phyloP scores from a whole-genome alignment of 2,888 invertebrate genomes.

The Drosophila heteroneura region DNA sequence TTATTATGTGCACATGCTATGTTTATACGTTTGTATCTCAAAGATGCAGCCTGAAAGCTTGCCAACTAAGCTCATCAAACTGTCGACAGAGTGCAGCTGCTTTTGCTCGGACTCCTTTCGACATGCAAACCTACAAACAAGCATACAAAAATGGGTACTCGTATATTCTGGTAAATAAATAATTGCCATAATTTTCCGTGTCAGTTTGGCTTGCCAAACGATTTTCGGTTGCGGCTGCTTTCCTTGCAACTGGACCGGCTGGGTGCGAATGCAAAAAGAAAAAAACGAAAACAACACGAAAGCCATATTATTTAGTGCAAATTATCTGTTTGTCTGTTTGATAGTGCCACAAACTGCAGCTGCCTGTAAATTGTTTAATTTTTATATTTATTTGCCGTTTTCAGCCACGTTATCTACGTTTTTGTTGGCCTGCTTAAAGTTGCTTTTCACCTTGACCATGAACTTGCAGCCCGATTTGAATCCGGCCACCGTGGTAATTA shows the following conservation, averaged over 20 bases:
- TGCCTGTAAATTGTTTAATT: conserved; percentile 31
- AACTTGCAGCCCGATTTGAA: conserved; percentile 45
- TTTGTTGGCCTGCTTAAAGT: conserved; percentile 18
- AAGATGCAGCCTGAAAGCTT: conserved; percentile 41
- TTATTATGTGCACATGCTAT: not conserved
- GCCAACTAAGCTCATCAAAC: conserved; percentile 66
- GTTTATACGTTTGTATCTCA: conserved; percentile 22
- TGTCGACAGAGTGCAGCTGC: conserved; percentile 72
- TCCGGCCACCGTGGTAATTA: conserved; percentile 1
- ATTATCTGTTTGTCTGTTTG: conserved; percentile 34
- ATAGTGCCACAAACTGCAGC: conserved; percentile 41
- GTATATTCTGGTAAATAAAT: conserved; percentile 26
- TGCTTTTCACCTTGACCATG: conserved; percentile 69
- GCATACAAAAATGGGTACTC: not conserved
- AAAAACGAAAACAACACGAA: not conserved
- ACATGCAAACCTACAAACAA: conserved; percentile 1
- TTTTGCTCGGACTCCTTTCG: conserved; percentile 8
- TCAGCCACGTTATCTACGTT: conserved; percentile 14
- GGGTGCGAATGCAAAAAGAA: conserved; percentile 26
- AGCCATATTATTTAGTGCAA: conserved; percentile 51
- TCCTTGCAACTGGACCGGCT: conserved; percentile 41
- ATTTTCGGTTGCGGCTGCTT: conserved; percentile 33
- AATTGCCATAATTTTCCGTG: conserved; percentile 70
- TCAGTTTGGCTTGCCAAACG: conserved; percentile 61
- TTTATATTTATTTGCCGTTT: conserved; percentile 12